Conservation (phyloP, 30 jellyfish, hydroid and myxozoan species). For the Chironex yamaguchii region DNA sequence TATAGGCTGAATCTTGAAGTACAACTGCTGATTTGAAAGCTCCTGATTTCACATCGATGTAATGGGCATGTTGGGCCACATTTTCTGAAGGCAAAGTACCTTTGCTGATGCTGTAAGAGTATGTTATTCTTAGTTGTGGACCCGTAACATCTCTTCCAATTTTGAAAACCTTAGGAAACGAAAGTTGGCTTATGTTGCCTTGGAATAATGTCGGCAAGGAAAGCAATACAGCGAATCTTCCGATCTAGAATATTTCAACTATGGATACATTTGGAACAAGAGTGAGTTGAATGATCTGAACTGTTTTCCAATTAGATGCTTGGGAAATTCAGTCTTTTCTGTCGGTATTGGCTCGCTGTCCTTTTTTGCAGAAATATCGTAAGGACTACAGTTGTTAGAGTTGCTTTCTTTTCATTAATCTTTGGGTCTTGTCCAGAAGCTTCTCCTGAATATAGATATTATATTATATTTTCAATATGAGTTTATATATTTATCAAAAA, state of each 20-base stretch:
- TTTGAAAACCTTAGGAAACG: conserved; percentile 17
- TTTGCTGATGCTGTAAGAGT: conserved; percentile 19
- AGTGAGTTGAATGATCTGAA: background rate
- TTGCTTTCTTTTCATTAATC: too few species aligned
- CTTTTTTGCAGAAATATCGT: too few species aligned
- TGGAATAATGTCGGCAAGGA: conserved; percentile 24
- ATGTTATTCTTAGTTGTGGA: background rate
- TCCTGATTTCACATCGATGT: conserved; percentile 38
- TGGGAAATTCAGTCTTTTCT: background rate
- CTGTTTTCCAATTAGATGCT: conserved; percentile 19
- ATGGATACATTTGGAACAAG: conserved; percentile 23
- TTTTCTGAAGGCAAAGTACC: conserved; percentile 39
- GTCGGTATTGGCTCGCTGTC: conserved; percentile 12
- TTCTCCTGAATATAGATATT: too few species aligned
- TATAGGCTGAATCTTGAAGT: conserved; percentile 13
- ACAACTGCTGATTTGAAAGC: conserved; percentile 13
- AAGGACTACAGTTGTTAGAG: too few species aligned
- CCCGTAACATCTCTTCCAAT: conserved; percentile 49
- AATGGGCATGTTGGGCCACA: conserved; percentile 32
- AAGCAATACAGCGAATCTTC: conserved; percentile 38
- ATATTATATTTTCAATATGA: too few species aligned
- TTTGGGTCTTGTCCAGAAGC: too few species aligned
- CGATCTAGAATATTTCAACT: conserved; percentile 27
- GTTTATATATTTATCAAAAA: too few species aligned
- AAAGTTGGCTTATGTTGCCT: conserved; percentile 12